Conservation (phyloP, 1,140 invertebrate genomes). For the Heliothis virescens region DNA sequence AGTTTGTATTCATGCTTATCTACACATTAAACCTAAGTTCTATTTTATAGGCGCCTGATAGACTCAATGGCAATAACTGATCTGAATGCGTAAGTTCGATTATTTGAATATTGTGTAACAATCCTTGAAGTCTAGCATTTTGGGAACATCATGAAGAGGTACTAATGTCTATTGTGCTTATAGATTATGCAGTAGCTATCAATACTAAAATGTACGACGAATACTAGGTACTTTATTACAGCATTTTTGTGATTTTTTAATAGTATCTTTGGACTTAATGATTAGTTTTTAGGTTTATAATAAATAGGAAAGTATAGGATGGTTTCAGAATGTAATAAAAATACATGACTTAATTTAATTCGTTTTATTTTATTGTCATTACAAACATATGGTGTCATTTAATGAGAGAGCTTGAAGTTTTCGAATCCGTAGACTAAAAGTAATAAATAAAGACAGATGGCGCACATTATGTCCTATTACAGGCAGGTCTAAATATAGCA, state of each 20-base stretch:
- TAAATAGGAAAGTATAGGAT: conserved; percentile 22
- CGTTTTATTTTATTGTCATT: conserved; percentile 1
- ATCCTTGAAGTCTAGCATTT: too few species aligned
- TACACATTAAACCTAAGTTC: too few species aligned
- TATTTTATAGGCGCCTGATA: too few species aligned
- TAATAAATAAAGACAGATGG: too few species aligned
- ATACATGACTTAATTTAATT: neutral
- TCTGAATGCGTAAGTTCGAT: too few species aligned
- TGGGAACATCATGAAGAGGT: too few species aligned
- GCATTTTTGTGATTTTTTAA: neutral
- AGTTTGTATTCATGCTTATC: too few species aligned
- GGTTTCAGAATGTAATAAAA: conserved; percentile 2
- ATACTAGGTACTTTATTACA: neutral
- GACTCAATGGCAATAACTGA: too few species aligned
- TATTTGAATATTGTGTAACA: too few species aligned
- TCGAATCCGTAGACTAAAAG: neutral
- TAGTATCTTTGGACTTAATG: neutral
- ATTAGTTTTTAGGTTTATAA: neutral
- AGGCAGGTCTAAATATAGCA: too few species aligned
- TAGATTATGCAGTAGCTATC: conserved; percentile 6
- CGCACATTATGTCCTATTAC: too few species aligned
- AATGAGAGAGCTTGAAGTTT: conserved; percentile 10
- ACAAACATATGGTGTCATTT: neutral
- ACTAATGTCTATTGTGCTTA: neutral
- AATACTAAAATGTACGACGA: conserved; percentile 7